phyloP scores from a whole-genome alignment of 2,113 vertebrate genomes.

The Elephas maximus region DNA sequence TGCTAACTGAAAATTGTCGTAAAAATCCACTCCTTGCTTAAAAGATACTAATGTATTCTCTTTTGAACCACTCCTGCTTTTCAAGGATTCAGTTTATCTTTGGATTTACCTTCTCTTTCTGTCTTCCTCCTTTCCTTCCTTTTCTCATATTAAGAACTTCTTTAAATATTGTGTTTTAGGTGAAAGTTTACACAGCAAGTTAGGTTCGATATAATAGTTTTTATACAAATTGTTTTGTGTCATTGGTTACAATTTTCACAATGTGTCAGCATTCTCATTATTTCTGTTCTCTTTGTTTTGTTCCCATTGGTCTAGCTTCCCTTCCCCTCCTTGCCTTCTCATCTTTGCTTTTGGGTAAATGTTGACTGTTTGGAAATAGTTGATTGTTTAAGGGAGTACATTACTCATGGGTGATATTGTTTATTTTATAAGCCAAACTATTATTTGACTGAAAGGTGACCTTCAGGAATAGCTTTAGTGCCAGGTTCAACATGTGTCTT shows the following conservation, averaged over 20 bases:
- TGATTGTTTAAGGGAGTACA: background rate
- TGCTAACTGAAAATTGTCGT: background rate
- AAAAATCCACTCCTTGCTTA: background rate
- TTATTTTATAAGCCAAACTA: background rate
- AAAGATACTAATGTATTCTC: background rate
- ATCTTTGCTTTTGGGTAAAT: background rate
- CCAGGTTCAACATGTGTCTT: too few species aligned
- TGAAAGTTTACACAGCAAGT: background rate
- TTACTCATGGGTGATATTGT: background rate
- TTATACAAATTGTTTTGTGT: background rate
- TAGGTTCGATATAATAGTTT: background rate
- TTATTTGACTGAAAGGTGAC: background rate
- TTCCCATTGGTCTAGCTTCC: background rate
- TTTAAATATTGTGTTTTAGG: background rate
- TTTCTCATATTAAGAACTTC: background rate
- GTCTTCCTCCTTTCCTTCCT: background rate
- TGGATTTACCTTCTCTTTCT: background rate
- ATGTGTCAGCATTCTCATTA: background rate
- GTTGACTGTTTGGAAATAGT: background rate
- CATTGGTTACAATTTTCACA: background rate
- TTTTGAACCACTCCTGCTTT: background rate
- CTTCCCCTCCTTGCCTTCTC: background rate
- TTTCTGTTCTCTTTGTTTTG: background rate
- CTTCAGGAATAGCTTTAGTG: background rate
- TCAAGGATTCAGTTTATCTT: background rate